A percentile compares a stretch with the other conserved stretches of the same genome.
Conservation (phyloP, 2,888 invertebrate genomes). For the Ochropacha duplaris region DNA sequence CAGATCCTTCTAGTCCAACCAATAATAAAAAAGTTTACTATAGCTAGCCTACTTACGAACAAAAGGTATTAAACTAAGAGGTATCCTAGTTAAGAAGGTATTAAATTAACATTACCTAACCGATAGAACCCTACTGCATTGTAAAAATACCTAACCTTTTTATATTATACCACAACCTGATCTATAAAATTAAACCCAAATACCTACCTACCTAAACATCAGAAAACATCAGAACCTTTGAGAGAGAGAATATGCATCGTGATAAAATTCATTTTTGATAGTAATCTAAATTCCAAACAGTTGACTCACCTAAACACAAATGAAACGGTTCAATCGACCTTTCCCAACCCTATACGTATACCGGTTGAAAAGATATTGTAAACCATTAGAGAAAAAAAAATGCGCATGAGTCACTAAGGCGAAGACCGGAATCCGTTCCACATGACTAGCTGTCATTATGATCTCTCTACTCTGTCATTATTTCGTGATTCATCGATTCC, state of each 20-base stretch:
- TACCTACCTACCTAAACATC: too few relatives aligned
- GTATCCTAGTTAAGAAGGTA: too few relatives aligned
- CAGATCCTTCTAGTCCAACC: too few relatives aligned
- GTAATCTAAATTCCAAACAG: constrained; percentile 22
- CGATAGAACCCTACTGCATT: too few relatives aligned
- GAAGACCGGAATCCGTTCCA: background rate
- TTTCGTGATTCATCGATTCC: background rate
- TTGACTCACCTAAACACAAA: constrained; percentile 24
- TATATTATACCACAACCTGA: too few relatives aligned
- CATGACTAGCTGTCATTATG: background rate
- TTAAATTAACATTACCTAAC: too few relatives aligned
- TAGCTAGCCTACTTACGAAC: too few relatives aligned
- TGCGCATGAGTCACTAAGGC: background rate
- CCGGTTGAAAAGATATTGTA: background rate
- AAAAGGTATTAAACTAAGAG: too few relatives aligned
- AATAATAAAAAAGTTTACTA: too few relatives aligned
- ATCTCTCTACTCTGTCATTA: background rate
- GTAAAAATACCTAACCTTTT: too few relatives aligned
- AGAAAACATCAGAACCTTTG: too few relatives aligned
- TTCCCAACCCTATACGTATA: constrained; percentile 14
- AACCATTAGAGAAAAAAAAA: background rate
- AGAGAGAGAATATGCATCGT: background rate
- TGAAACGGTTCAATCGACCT: constrained; percentile 12
- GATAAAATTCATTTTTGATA: background rate
- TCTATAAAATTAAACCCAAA: too few relatives aligned